Evolutionary conservation across 2,888 invertebrate genomes (phyloP), one percentile per base, ranked within the genome.

Genomic region (Drosophila nigritarsus): DNA sequence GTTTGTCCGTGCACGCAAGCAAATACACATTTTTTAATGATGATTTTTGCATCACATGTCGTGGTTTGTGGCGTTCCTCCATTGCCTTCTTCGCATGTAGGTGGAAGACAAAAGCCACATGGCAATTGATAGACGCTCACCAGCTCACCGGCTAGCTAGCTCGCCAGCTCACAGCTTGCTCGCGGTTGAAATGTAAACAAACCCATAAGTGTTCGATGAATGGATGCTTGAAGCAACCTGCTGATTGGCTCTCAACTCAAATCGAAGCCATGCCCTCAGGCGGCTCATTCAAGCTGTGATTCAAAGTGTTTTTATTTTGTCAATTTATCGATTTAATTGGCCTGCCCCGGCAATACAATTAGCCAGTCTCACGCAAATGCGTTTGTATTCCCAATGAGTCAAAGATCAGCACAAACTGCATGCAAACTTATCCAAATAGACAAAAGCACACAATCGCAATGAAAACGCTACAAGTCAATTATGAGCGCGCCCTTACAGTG

Each of bases 161-260:
- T 32, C 32, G 3, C 32, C 32, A 32, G 54, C 42, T 32, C 54
- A 29, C 27, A 38, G 13, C 54, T 36, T n/a, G 24, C 51, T 8
- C 20, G 36, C 58, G 40, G 62, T 58, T 64, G 54, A 75, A 67
- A 68, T 79, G 78, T 79, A 79, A 78, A 78, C 78, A 78, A 78
- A 79, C 72, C 42, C 48, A 67, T 55, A 63, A 78, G 72, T 75
- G 75, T 64, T 75, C 66, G 64, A 66, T 71, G 64, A 70, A 65
- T 74, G 50, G 54, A 45, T 54, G 48, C 24, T 40, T 56, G 40
- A 40, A 30, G 24, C 55, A 56, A 68, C 59, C 66, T 68, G 78
- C 51, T 64, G 60, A 48, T 64, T 78, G 60, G 58, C 76, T 65
- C 68, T 62, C 50, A 34, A 20, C 61, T 59, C 61, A 45, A 75